These are phyloP conservation scores for Alcedo quadribrachys DNA, from an alignment of 2,797 vertebrate species.

Conservation along the genomic window DNA sequence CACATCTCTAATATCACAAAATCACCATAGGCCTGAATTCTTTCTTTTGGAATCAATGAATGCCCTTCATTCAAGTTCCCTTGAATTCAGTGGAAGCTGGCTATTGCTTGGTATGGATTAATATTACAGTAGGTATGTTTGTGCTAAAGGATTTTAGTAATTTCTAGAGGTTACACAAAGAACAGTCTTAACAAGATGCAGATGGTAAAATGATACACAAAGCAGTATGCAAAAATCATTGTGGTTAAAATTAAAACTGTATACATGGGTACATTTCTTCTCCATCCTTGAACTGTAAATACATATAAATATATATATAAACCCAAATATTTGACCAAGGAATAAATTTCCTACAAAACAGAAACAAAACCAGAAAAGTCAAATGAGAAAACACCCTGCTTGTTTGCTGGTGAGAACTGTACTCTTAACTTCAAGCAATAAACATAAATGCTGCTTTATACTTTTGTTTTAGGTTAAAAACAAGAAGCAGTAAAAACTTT, in stretches of 20 bases:
- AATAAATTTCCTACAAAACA: not conserved
- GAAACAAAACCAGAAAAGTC: not conserved
- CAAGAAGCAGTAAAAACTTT: slow-evolving; percentile 50
- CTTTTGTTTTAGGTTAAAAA: slow-evolving; percentile 48
- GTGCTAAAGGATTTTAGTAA: slow-evolving; percentile 12
- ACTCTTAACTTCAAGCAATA: slow-evolving; percentile 47
- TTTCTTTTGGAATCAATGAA: not conserved
- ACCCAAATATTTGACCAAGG: not conserved
- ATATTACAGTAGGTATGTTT: slow-evolving; percentile 16
- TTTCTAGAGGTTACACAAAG: slow-evolving; percentile 39
- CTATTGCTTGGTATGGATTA: not conserved
- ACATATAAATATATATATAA: not conserved
- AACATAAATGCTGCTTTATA: slow-evolving; percentile 39
- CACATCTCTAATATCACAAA: not conserved
- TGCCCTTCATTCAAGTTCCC: not conserved
- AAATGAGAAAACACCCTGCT: slow-evolving; percentile 15
- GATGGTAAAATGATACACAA: slow-evolving; percentile 45
- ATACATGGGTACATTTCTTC: not conserved
- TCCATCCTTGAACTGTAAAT: not conserved
- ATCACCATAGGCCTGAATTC: not conserved
- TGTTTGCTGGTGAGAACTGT: slow-evolving; percentile 15
- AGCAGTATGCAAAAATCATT: slow-evolving; percentile 16
- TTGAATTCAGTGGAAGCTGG: not conserved
- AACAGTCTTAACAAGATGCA: slow-evolving; percentile 54
- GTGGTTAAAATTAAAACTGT: slow-evolving; percentile 20